phyloP scores from a whole-genome alignment of 2,113 vertebrate genomes.

The Pterocles burchelli region DNA sequence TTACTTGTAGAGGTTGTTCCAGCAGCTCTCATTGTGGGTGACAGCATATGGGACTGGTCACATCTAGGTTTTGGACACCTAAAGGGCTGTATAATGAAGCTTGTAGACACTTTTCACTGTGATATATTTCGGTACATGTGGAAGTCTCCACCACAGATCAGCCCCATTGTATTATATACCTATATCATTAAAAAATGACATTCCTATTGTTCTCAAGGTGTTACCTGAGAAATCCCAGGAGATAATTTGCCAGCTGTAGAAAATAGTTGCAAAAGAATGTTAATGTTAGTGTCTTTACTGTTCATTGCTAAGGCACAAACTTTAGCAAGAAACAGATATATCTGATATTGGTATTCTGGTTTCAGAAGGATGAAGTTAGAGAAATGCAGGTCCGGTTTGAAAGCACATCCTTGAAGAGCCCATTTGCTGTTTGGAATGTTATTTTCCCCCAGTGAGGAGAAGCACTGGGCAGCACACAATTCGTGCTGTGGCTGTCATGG shows the following conservation, averaged over 20 bases:
- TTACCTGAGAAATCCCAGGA: not conserved
- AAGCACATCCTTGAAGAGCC: not conserved
- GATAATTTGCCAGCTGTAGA: not conserved
- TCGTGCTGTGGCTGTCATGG: not conserved
- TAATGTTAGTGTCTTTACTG: not conserved
- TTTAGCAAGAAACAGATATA: slow-evolving; percentile 28
- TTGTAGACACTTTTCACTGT: not conserved
- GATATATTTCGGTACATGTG: not conserved
- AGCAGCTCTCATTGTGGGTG: not conserved
- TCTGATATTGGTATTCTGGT: not conserved
- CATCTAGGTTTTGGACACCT: not conserved
- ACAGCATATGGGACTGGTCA: not conserved
- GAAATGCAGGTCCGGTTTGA: not conserved
- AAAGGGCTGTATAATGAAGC: not conserved
- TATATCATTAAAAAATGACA: not conserved
- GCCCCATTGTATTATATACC: not conserved
- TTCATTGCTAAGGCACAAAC: not conserved
- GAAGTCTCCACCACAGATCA: not conserved
- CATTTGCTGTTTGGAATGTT: not conserved
- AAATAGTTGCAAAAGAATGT: slow-evolving; percentile 34
- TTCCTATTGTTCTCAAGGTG: not conserved
- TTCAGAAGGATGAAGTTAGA: not conserved
- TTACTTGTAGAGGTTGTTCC: not conserved
- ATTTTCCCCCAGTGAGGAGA: not conserved
- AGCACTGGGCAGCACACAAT: not conserved